Evolutionary conservation across 2,888 invertebrate species (phyloP).

Genomic region (Acanthosepion esculentum): DNA sequence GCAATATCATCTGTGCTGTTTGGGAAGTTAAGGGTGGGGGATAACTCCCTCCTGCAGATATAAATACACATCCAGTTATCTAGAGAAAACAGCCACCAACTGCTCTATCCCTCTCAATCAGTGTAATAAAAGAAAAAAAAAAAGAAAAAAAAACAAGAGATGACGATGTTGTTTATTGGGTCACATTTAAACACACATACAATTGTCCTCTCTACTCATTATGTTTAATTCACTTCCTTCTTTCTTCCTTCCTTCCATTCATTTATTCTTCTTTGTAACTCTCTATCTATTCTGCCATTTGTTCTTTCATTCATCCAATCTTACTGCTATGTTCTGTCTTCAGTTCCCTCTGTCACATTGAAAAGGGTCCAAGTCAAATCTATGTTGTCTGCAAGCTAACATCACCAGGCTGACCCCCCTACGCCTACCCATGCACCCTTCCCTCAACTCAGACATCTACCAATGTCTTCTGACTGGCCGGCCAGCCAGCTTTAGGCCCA

Average conservation of each 20-base stretch:
- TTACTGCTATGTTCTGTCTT: conserved; percentile 33
- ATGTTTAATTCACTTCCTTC: neutral
- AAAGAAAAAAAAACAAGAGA: neutral
- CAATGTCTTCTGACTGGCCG: conserved; percentile 33
- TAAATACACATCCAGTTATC: conserved; percentile 33
- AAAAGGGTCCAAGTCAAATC: conserved; percentile 33
- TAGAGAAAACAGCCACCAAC: conserved; percentile 33
- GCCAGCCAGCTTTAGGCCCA: conserved; percentile 33
- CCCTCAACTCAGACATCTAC: neutral
- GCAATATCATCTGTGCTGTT: conserved; percentile 13
- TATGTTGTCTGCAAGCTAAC: conserved; percentile 33
- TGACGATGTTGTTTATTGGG: neutral
- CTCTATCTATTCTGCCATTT: neutral
- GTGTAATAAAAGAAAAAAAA: neutral
- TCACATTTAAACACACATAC: conserved; percentile 8
- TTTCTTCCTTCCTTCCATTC: neutral
- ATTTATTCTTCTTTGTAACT: neutral
- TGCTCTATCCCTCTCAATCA: neutral
- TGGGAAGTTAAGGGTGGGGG: neutral
- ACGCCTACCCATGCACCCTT: neutral
- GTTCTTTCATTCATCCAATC: neutral
- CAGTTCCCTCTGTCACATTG: conserved; percentile 13
- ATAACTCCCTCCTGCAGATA: conserved; percentile 1
- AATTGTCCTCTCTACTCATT: conserved; percentile 1
- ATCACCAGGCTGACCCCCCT: conserved; percentile 1